Evolutionary conservation across 2,113 vertebrate species (phyloP).

Genomic region (Mormyrus lacerda): DNA sequence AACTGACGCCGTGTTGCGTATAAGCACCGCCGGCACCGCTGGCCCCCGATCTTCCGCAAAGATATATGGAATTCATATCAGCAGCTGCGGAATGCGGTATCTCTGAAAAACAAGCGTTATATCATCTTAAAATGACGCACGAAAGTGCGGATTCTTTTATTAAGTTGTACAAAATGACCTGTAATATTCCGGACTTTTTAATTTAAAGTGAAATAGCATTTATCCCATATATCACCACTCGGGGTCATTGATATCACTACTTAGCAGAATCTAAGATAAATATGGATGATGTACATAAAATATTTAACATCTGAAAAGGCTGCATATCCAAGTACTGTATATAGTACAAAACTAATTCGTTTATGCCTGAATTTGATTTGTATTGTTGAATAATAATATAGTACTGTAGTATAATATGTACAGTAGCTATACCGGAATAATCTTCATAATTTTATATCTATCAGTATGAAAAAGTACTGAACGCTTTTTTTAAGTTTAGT

Average conservation of each 20-base stretch:
- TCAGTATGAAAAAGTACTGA: neutral
- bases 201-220: neutral
- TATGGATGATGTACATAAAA: neutral
- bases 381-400: neutral
- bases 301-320: neutral
- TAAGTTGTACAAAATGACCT: neutral
- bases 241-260: neutral
- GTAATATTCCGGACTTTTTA: neutral
- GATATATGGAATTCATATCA: slow-evolving; percentile 55
- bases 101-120: neutral
- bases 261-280: neutral
- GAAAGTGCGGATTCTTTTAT: neutral
- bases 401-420: neutral
- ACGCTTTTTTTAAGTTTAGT: neutral
- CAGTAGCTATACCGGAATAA: neutral
- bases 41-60: slow-evolving; percentile 40
- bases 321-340: neutral
- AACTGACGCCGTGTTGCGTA: slow-evolving; percentile 40
- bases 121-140: too few species aligned
- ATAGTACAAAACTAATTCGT: neutral
- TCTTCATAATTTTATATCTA: neutral
- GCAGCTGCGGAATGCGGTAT: neutral
- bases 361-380: neutral
- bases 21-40: slow-evolving; percentile 21
- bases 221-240: neutral